Conservation (phyloP, 2,797 vertebrate species). For the Sebastes elongatus region DNA sequence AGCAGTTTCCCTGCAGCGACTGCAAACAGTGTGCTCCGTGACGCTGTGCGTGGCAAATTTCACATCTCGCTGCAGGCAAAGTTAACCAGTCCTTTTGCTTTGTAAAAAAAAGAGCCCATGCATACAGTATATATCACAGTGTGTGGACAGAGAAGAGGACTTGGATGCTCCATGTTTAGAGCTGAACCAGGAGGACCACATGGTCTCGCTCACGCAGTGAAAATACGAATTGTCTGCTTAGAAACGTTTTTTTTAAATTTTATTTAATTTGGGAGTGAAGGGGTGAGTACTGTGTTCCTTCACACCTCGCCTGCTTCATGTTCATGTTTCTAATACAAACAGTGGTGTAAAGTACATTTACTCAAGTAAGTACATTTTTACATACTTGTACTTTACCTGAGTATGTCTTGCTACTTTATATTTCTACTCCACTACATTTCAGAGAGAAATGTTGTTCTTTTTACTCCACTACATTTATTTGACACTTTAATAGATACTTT, state of each 20-base stretch:
- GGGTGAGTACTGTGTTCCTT: rapidly evolving
- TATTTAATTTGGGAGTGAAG: rapidly evolving
- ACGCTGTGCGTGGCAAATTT: background rate
- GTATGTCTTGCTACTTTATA: rapidly evolving
- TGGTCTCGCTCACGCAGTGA: too few relatives aligned
- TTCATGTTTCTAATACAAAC: too few relatives aligned
- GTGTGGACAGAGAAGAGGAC: background rate
- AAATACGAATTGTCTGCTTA: too few relatives aligned
- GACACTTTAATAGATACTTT: rapidly evolving
- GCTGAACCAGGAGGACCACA: background rate
- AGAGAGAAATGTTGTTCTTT: too few relatives aligned
- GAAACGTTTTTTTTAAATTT: too few relatives aligned
- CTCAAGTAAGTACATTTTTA: rapidly evolving
- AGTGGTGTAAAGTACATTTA: too few relatives aligned
- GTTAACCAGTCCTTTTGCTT: background rate
- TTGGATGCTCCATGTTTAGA: background rate
- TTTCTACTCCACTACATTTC: rapidly evolving
- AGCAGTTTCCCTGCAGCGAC: background rate
- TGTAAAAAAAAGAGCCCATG: background rate
- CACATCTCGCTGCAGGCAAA: background rate
- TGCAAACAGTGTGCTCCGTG: background rate
- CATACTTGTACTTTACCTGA: too few relatives aligned
- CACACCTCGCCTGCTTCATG: too few relatives aligned
- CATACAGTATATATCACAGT: background rate
- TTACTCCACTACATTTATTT: too few relatives aligned